Base-by-base conservation (phyloP, 2,888 invertebrate genomes). In the Pimpla rufipes region DNA sequence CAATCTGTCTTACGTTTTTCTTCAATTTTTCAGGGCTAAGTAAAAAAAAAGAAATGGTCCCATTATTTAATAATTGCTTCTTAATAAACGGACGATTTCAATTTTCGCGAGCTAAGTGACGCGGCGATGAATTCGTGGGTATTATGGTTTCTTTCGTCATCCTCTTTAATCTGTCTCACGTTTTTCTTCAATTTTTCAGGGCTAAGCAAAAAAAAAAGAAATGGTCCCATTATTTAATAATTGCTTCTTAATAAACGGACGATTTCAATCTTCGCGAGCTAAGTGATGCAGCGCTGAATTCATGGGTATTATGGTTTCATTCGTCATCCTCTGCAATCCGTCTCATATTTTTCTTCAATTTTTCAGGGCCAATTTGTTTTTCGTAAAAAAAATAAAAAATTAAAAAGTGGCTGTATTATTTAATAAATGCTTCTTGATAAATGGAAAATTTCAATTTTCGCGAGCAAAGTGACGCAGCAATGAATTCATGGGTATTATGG, bases 51-150 rank as follows among this genome's bases (percentile, higher is more conserved):
- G n/a, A n/a, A n/a, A n/a, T n/a, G 40, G 16, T 71, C 3, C 83
- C 74, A 85, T 88, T 87, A 88, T 85, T 86, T 85, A 79, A 87
- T 88, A 78, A 84, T 79, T 85, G 79, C 85, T 86, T 84, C 87
- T 81, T 75, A 59, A 81, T 85, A 85, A 84, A 85, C 78, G 78
- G 59, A 79, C 67, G 64, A 67, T 81, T 81, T 52, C 74, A 67
- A 70, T 45, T 70, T 75, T 29, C 35, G 7, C 73, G 50, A 59
- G 29, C 13, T 23, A 13, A 59, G 68, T 13, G 37, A 68, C 47
- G 47, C 57, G 5, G 29, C 29, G 21, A 29, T 29, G 29, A 29
- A 29, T 59, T 1, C 35, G 29, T 37, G 67, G 74, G 67, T 2
- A n/a, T n/a, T n/a, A n/a, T n/a, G n/a, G n/a, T n/a, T n/a, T n/a